Percentiles rank a stretch among this genome's conserved stretches.
Conservation (phyloP, 2,888 invertebrate genomes). For the Melitaea athalia region DNA sequence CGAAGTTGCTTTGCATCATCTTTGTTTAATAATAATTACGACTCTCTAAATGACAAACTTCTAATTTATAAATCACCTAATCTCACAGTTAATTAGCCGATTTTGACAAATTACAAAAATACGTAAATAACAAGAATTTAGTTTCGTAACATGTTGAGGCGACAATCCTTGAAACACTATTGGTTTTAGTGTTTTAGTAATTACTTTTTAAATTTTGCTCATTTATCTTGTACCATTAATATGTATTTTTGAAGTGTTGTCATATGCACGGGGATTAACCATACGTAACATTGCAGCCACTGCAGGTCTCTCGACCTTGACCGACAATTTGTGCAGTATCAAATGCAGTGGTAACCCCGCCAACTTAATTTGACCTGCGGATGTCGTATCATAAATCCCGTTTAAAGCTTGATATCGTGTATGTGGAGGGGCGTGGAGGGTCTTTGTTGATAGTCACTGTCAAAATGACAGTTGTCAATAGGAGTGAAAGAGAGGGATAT, state of each 20-base stretch:
- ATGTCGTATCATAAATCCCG: slow-evolving; percentile 19
- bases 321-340: slow-evolving; percentile 38
- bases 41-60: slow-evolving; percentile 1
- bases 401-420: not conserved
- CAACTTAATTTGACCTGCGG: slow-evolving; percentile 29
- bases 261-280: slow-evolving; percentile 1
- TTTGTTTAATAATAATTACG: slow-evolving; percentile 37
- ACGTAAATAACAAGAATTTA: not conserved
- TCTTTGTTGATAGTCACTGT: slow-evolving; percentile 46
- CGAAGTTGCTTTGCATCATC: slow-evolving; percentile 45
- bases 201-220: not conserved
- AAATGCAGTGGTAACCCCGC: slow-evolving; percentile 37
- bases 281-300: slow-evolving; percentile 26
- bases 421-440: slow-evolving; percentile 20
- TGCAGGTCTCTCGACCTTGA: slow-evolving; percentile 45
- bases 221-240: not conserved
- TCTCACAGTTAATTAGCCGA: slow-evolving; percentile 12
- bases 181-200: not conserved
- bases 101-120: slow-evolving; percentile 12
- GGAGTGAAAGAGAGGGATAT: slow-evolving; percentile 18
- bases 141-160: not conserved
- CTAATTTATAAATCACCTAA: slow-evolving; percentile 6
- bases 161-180: not conserved
- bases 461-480: slow-evolving; percentile 53
- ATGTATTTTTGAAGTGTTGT: not conserved